These are phyloP conservation scores for Microctonus aethiopoides DNA, from an alignment of 2,888 invertebrate species.

Conservation along the genomic window DNA sequence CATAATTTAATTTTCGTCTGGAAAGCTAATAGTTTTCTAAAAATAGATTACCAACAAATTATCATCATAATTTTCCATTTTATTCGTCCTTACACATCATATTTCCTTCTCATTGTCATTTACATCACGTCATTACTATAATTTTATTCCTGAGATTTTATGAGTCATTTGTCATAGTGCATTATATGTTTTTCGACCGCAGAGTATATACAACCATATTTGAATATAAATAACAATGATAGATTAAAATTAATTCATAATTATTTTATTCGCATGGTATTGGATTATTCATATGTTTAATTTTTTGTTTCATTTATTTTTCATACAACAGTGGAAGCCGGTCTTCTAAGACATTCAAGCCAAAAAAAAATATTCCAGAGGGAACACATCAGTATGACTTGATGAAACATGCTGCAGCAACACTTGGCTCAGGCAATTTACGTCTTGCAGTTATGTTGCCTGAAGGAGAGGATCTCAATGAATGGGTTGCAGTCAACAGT, in stretches of 20 bases:
- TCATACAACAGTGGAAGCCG: constrained; percentile 78
- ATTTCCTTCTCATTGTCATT: neutral
- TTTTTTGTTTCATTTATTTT: neutral
- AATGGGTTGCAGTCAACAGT: constrained; percentile 99
- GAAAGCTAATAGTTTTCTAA: constrained; percentile 30
- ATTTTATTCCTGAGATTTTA: constrained; percentile 33
- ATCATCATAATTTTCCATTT: neutral
- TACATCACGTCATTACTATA: constrained; percentile 36
- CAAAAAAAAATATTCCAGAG: constrained; percentile 98
- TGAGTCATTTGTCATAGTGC: constrained; percentile 39
- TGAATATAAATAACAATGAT: neutral
- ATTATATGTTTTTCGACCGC: constrained; percentile 16
- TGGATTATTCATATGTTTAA: constrained; percentile 13
- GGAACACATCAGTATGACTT: constrained; percentile 98
- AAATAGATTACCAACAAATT: constrained; percentile 33
- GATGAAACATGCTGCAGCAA: constrained; percentile 99
- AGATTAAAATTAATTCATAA: neutral
- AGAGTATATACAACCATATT: neutral
- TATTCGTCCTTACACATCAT: constrained; percentile 1
- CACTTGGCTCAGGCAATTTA: constrained; percentile 96
- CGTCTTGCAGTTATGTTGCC: constrained; percentile 96
- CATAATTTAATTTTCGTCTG: constrained; percentile 36
- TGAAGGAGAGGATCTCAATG: constrained; percentile 98
- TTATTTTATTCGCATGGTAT: neutral
- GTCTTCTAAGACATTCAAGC: constrained; percentile 97